These are phyloP conservation scores for Esperia sulphurella DNA, from an alignment of 2,888 invertebrate genomes.

Conservation along the genomic window DNA sequence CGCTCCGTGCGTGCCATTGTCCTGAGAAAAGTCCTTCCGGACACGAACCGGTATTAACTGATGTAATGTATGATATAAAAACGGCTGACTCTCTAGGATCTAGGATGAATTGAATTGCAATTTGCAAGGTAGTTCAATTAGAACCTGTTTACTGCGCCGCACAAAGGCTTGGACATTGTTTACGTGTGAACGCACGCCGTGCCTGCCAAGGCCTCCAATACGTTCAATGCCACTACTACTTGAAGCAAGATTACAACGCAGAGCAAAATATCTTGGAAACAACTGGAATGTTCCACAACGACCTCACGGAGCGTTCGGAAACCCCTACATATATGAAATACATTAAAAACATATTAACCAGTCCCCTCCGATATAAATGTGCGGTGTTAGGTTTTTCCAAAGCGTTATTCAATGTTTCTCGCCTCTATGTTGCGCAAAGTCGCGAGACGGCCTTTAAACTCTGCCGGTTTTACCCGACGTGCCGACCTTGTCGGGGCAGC, in stretches of 20 bases:
- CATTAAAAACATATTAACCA: conserved; percentile 38
- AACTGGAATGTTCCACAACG: neutral
- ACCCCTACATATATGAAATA: conserved; percentile 36
- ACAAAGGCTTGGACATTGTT: conserved; percentile 44
- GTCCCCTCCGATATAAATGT: conserved; percentile 20
- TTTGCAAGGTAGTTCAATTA: conserved; percentile 19
- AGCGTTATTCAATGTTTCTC: conserved; percentile 17
- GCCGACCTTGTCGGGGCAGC: neutral
- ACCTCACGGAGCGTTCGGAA: conserved; percentile 22
- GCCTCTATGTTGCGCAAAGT: conserved; percentile 24
- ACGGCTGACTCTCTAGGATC: conserved; percentile 60
- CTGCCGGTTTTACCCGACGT: conserved; percentile 43
- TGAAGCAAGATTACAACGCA: neutral
- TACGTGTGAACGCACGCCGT: conserved; percentile 46
- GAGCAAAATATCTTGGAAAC: neutral
- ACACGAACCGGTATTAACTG: neutral
- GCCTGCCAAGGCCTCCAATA: conserved; percentile 49
- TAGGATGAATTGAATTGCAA: conserved; percentile 37
- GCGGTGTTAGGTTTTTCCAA: conserved; percentile 43
- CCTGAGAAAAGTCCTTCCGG: conserved; percentile 9
- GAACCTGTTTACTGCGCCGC: conserved; percentile 43
- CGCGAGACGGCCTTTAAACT: conserved; percentile 26
- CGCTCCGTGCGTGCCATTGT: conserved; percentile 5
- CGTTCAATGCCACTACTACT: conserved; percentile 36
- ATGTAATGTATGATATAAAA: conserved; percentile 22